Evolutionary conservation across 2,888 invertebrate genomes (phyloP).

Genomic region (Xanthia icteritia): DNA sequence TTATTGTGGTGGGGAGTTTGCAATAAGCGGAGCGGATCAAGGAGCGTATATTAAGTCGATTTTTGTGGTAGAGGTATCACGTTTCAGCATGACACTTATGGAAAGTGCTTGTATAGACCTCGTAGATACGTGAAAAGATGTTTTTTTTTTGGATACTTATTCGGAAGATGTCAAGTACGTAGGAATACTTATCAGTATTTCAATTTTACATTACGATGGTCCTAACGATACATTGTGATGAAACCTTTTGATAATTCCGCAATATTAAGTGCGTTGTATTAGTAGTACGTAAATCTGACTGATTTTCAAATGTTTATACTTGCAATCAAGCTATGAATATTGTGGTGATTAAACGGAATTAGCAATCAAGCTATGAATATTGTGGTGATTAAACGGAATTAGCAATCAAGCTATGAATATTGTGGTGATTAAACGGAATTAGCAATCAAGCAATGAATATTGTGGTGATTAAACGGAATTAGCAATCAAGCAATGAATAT

Average conservation of each 20-base stretch:
- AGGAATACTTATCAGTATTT: not conserved
- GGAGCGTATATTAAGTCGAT: not conserved
- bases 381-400: not conserved
- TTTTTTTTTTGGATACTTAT: not conserved
- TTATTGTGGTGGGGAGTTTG: conserved; percentile 20
- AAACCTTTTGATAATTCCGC: not conserved
- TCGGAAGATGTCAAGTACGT: not conserved
- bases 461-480: not conserved
- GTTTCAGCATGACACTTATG: not conserved
- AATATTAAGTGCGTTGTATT: not conserved
- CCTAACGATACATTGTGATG: not conserved
- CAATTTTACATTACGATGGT: not conserved
- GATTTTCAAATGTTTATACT: not conserved
- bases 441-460: not conserved
- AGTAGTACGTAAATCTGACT: not conserved
- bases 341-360: not conserved
- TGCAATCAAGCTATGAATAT: not conserved
- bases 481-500: not conserved
- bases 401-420: not conserved
- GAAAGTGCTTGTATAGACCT: not conserved
- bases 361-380: not conserved
- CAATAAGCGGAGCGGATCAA: conserved; percentile 48
- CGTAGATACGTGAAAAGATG: not conserved
- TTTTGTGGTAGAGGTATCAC: not conserved
- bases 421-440: not conserved